Conservation (phyloP, 2,113 vertebrate genomes). For the Glaucomys volans region DNA sequence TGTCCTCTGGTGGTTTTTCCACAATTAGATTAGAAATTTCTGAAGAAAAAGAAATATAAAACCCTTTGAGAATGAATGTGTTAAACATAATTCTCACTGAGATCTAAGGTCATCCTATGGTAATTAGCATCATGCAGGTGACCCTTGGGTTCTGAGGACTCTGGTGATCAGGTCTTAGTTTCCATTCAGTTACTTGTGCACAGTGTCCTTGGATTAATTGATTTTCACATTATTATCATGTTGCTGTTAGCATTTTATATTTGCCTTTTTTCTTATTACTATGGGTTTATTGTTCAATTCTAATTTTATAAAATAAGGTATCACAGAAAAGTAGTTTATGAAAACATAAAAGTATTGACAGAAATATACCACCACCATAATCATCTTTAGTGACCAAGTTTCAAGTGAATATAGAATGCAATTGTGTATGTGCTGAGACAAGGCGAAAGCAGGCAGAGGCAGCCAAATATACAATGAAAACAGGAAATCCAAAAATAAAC, state of each 20-base stretch:
- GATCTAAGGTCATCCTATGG: not conserved
- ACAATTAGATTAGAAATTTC: slow-evolving; percentile 15
- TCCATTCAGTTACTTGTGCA: not conserved
- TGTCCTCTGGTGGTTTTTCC: slow-evolving; percentile 21
- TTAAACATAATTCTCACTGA: not conserved
- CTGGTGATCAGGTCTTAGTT: not conserved
- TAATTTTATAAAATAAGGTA: slow-evolving; percentile 36
- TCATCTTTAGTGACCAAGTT: slow-evolving; percentile 6
- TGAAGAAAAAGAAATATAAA: not conserved
- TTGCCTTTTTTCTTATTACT: not conserved
- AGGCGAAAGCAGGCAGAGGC: not conserved
- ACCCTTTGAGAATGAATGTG: not conserved
- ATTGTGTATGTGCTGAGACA: not conserved
- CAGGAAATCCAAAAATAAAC: slow-evolving; percentile 55
- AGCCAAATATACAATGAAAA: not conserved
- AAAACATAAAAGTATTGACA: slow-evolving; percentile 33
- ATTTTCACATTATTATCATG: not conserved
- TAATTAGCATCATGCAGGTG: not conserved
- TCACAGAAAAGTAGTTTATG: not conserved
- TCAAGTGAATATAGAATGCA: not conserved
- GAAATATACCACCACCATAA: not conserved
- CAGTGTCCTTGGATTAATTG: not conserved
- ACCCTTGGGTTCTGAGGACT: not conserved
- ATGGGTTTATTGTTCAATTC: slow-evolving; percentile 5
- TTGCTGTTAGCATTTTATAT: not conserved